Evolutionary conservation across 2,797 vertebrate genomes (phyloP).

Genomic region (Spinus olivaceus): DNA sequence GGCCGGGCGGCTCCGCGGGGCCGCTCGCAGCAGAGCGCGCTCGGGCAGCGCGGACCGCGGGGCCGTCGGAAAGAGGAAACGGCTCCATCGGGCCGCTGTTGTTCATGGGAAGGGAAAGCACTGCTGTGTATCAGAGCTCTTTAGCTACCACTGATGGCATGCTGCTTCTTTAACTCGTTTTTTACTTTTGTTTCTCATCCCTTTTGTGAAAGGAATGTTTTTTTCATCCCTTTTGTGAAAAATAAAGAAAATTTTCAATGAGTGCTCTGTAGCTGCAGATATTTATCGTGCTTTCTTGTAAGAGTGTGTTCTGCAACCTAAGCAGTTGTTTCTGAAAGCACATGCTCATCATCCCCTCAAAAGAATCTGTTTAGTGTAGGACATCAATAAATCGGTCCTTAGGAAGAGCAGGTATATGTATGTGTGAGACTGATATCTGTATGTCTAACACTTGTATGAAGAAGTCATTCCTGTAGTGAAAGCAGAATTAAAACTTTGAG

Average conservation of each 20-base stretch:
- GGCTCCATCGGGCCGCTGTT: rapidly evolving
- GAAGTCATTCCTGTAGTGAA: background rate
- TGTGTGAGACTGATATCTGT: background rate
- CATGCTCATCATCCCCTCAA: rapidly evolving
- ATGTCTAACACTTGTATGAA: background rate
- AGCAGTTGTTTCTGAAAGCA: background rate
- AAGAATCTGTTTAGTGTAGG: background rate
- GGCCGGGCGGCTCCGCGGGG: background rate
- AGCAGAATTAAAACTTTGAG: background rate
- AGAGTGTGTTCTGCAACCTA: background rate
- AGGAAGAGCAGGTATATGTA: background rate
- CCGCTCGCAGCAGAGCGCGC: background rate
- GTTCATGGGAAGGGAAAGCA: background rate
- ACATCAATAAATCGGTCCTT: background rate
- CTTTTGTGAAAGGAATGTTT: background rate
- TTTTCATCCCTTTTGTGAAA: background rate
- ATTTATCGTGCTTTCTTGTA: background rate
- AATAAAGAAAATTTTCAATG: background rate
- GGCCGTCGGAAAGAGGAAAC: background rate
- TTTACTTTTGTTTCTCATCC: background rate
- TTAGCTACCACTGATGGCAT: rapidly evolving
- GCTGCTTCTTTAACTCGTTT: background rate
- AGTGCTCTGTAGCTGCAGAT: background rate
- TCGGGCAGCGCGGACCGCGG: background rate
- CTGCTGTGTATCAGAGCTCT: background rate